Percentiles rank a stretch among this genome's conserved stretches.
These are phyloP conservation scores for Dasypolia templi DNA, from an alignment of 2,888 invertebrate genomes.

Conservation along the genomic window DNA sequence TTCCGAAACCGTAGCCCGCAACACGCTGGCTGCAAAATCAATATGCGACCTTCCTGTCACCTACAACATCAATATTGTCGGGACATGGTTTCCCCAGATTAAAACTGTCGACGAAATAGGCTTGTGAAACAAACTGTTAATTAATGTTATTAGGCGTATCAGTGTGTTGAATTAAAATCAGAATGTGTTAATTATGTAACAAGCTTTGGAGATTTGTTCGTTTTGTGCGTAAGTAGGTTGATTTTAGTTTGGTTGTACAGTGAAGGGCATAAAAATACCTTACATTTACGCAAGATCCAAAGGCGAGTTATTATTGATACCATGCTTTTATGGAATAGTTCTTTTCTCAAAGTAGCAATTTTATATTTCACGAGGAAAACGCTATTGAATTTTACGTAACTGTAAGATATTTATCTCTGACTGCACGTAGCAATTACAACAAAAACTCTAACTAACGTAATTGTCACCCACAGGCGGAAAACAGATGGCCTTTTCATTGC, in stretches of 20 bases:
- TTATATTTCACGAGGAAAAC: neutral
- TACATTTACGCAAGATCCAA: neutral
- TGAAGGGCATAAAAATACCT: neutral
- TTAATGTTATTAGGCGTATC: slow-evolving; percentile 21
- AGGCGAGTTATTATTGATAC: neutral
- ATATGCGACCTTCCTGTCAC: slow-evolving; percentile 49
- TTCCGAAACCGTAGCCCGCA: slow-evolving; percentile 47
- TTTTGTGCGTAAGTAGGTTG: neutral
- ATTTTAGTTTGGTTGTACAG: neutral
- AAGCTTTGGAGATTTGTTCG: neutral
- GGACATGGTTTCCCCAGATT: slow-evolving; percentile 47
- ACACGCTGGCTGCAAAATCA: slow-evolving; percentile 55
- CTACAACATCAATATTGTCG: slow-evolving; percentile 46
- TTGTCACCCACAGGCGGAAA: neutral
- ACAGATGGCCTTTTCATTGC: neutral
- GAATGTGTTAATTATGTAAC: slow-evolving; percentile 22
- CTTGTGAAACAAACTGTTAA: slow-evolving; percentile 25
- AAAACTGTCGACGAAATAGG: slow-evolving; percentile 32
- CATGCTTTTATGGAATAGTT: neutral
- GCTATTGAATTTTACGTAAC: neutral
- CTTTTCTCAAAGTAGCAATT: neutral
- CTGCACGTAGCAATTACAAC: neutral
- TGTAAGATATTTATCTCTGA: neutral
- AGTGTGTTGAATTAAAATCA: slow-evolving; percentile 13
- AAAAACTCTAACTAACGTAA: neutral